Evolutionary conservation across 1,140 invertebrate genomes (phyloP), one percentile per base, ranked within the genome.

Genomic region (Yoshiicerus persimilis): DNA sequence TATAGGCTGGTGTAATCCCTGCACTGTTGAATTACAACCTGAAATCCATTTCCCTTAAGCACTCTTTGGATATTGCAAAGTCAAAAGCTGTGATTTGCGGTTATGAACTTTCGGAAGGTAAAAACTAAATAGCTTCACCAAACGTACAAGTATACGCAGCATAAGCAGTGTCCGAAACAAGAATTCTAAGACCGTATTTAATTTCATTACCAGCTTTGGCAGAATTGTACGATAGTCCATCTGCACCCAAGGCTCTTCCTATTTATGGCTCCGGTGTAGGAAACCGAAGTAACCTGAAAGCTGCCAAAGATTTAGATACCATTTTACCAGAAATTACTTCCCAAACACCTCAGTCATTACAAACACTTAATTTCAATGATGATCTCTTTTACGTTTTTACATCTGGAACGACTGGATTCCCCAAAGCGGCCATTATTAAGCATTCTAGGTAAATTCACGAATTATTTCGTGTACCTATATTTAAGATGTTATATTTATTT

Each of bases 391-490:
- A 97, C 91, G 97, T 98, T 91, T 98, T 96, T 91, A 98, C 97
- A 1, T 97, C 97, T 77, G 97, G 97, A 39, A 98, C 97, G 0
- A 98, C 97, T n/a, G 97, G 97, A 11, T 91, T 98, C 64, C 97
- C 97, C 0, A 98, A 98, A 93, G 96, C 97, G 66, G 97, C 97
- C 36, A 95, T 97, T 86, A 96, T 98, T 88, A 95, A 95, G 10
- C 94, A 96, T 90, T 95, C 95, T 77, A 93, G 93, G 90, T 93
- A 56, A 34, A 23, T 32, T 27, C 32, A 77, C 70, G 41, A 32
- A n/a, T 27, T 11, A 20, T 47, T 11, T 6, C 16, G 16, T 41
- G 4, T 41, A 41, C 10, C 20, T 56, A 16, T 56, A 20, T 4
- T 36, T 27, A n/a, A n/a, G n/a, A n/a, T n/a, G n/a, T n/a, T n/a